Percentiles rank a stretch among this genome's conserved stretches.
These are phyloP conservation scores for Coluber constrictor DNA, from an alignment of 2,797 vertebrate species.

Conservation along the genomic window DNA sequence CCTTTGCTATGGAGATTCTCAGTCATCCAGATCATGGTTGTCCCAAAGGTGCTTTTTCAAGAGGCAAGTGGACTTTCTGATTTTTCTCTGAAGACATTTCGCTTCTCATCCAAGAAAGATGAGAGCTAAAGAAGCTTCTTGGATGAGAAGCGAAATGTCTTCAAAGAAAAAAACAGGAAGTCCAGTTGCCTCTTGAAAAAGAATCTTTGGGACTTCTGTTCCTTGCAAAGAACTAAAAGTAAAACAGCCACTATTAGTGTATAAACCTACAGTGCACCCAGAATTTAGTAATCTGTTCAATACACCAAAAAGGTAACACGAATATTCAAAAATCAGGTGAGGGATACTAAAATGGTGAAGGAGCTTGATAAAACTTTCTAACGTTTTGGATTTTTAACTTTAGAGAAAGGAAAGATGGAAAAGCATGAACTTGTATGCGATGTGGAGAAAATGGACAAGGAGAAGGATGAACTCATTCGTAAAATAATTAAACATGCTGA, in stretches of 20 bases:
- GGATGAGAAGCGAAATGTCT: too few relatives aligned
- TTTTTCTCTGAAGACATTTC: too few relatives aligned
- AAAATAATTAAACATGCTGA: neutral
- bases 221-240: neutral
- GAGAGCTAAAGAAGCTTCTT: too few relatives aligned
- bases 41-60: too few relatives aligned
- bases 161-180: too few relatives aligned
- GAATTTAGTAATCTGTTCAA: neutral
- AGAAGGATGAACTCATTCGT: neutral
- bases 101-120: too few relatives aligned
- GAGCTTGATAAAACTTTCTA: neutral
- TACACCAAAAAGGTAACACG: neutral
- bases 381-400: neutral
- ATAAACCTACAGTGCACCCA: neutral
- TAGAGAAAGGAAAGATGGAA: neutral
- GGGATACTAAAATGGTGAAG: neutral
- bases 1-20: too few relatives aligned
- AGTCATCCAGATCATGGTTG: too few relatives aligned
- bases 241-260: neutral
- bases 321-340: too few relatives aligned
- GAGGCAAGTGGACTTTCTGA: too few relatives aligned
- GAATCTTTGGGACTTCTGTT: too few relatives aligned
- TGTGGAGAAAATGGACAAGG: neutral
- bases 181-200: too few relatives aligned
- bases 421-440: neutral